Evolutionary conservation across 2,113 vertebrate genomes (phyloP).

Genomic region (Lates calcarifer): DNA sequence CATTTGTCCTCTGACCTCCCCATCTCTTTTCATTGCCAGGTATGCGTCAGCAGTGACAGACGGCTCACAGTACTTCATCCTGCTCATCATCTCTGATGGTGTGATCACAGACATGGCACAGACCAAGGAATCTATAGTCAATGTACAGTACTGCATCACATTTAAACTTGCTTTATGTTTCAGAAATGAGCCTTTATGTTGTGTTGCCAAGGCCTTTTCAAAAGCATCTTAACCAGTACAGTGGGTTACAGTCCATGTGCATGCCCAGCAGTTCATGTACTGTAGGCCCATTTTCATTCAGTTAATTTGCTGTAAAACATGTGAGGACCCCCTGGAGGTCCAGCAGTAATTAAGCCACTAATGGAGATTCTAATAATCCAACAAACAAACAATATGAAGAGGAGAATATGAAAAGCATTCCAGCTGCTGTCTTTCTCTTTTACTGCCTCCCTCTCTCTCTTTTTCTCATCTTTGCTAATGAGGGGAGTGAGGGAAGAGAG

Average conservation of each 20-base stretch:
- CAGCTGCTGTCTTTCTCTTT: slow-evolving; percentile 10
- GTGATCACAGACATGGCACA: slow-evolving; percentile 99
- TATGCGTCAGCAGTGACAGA: slow-evolving; percentile 94
- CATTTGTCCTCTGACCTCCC: slow-evolving; percentile 12
- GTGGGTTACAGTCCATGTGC: background rate
- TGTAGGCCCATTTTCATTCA: background rate
- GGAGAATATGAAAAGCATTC: slow-evolving; percentile 9
- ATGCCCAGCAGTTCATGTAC: background rate
- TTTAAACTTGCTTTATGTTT: slow-evolving; percentile 4
- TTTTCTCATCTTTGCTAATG: slow-evolving; percentile 47
- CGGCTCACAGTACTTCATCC: slow-evolving; percentile 97
- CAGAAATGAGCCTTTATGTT: background rate
- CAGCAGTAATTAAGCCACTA: slow-evolving; percentile 19
- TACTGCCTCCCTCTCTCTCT: background rate
- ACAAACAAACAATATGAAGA: slow-evolving; percentile 26
- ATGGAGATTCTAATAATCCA: slow-evolving; percentile 31
- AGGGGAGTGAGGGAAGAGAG: slow-evolving; percentile 16
- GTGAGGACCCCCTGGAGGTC: slow-evolving; percentile 7
- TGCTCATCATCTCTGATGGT: slow-evolving; percentile 96
- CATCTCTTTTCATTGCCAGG: slow-evolving; percentile 71
- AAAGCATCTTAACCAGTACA: background rate
- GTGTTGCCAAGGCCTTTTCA: background rate
- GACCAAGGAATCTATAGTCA: slow-evolving; percentile 97
- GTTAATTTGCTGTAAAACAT: slow-evolving; percentile 31
- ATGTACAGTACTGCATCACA: slow-evolving; percentile 83